Conservation (phyloP, 2,113 vertebrate genomes). For the Catharus bicknelli region DNA sequence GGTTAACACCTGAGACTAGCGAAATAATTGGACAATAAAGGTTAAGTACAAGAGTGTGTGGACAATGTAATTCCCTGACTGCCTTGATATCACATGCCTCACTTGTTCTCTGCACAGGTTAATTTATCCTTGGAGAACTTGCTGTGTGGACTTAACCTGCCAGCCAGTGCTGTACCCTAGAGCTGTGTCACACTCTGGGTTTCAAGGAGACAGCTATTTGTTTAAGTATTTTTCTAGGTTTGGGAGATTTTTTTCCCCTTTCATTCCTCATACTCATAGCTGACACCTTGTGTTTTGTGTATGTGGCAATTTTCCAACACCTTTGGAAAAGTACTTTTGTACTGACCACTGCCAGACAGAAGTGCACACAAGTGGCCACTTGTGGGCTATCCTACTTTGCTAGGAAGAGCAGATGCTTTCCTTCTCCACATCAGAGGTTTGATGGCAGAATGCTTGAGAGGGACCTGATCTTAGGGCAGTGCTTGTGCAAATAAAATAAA, state of each 20-base stretch:
- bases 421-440: background rate
- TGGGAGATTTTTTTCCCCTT: background rate
- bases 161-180: background rate
- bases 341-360: rapidly evolving
- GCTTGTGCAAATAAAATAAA: background rate
- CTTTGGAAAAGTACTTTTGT: background rate
- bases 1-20: background rate
- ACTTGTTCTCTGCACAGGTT: background rate
- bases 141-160: background rate
- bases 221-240: background rate
- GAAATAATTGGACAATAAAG: background rate
- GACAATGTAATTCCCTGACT: background rate
- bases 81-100: background rate
- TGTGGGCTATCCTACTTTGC: background rate
- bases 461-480: background rate
- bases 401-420: background rate
- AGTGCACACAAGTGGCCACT: background rate
- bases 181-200: background rate
- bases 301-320: background rate
- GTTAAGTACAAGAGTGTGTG: background rate
- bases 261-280: background rate
- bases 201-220: background rate
- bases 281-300: background rate
- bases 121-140: background rate
- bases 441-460: background rate